Evolutionary conservation across 1,140 invertebrate species (phyloP), one percentile per base, ranked within the genome.

Genomic region (Meteorus sp.): DNA sequence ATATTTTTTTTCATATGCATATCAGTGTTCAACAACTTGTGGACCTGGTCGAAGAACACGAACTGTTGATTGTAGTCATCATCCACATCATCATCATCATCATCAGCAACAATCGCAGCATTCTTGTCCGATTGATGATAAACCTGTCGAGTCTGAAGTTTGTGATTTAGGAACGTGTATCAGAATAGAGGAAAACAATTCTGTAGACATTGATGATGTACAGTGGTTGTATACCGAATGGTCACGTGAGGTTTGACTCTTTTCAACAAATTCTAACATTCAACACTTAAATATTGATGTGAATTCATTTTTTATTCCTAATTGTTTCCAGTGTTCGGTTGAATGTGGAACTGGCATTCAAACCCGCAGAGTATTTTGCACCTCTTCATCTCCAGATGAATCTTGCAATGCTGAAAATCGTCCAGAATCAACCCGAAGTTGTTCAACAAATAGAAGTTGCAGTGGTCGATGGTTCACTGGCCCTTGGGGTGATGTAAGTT

Each of bases 391-490:
- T 5, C 4, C 4, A 2, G 56, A 71, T 11, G 69, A 74, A 39
- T 68, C 64, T 17, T 88, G 86, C 64, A 78, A 83, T 27, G 63
- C 73, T 6, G 63, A 69, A 0, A 72, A 67, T 22, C 84, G 83
- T 62, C 88, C 88, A 0, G 80, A 83, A 52, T 81, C 77, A 3
- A 80, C 81, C 1, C 76, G 86, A 64, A 79, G 81, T 2, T 91
- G 89, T 63, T 81, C 81, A 47, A 85, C 83, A 39, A 83, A 83
- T 39, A 82, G 78, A 61, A 74, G 80, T 4, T 90, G 88, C 69
- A 82, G 83, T 17, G 86, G 84, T 0, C 81, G 86, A 61, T 92
- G 89, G 89, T 88, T 87, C 62, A 72, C 79, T 17, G 86, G 88
- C 15, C 82, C 86, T 1, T 91, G 89, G 89, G 76, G 82, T 2